Evolutionary conservation across 2,888 invertebrate genomes (phyloP), one percentile per base, ranked within the genome.

Genomic region (Nasonia oneida): DNA sequence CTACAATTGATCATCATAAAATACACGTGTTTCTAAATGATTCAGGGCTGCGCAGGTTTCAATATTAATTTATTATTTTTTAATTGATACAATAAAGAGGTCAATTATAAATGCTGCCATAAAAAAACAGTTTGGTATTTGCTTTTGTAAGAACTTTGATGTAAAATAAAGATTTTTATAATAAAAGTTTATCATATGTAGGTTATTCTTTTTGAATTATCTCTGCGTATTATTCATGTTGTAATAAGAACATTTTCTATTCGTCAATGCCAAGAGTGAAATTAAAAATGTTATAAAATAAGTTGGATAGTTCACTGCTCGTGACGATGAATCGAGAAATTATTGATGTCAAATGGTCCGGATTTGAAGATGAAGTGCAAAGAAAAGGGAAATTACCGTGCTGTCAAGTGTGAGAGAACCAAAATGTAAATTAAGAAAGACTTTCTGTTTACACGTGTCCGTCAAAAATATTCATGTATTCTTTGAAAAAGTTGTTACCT

Each of bases 401-500:
- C 57, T 57, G 1, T 14, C 15, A 67, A 37, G 47, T 33, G 5
- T 57, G 8, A 0, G 23, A 76, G 76, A 53, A 47, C 37, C 18
- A 15, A 76, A 18, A 57, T 57, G 76, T 37, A 47, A 76, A 79
- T 79, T 79, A 6, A 33, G 18, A 29, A 79, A 53, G 70, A 50
- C 79, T 79, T 79, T 79, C 79, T 79, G 79, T 79, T 79, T 79
- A 50, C 79, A 33, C 67, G 50, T 47, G 33, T 23, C 78, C 47
- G 70, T 70, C 47, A 79, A 57, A 64, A 42, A 23, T 39, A 64
- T 64, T 42, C n/a, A 18, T 67, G 47, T 50, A 33, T 67, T 18
- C 29, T 67, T 15, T 39, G 33, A 50, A 50, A 70, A 33, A 71
- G 67, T 33, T 2, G 3, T 5, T 29, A 3, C 23, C 14, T 67